A percentile compares a stretch with the other conserved stretches of the same genome.
Conservation (phyloP, 2,888 invertebrate species). For the Vanessa cardui region DNA sequence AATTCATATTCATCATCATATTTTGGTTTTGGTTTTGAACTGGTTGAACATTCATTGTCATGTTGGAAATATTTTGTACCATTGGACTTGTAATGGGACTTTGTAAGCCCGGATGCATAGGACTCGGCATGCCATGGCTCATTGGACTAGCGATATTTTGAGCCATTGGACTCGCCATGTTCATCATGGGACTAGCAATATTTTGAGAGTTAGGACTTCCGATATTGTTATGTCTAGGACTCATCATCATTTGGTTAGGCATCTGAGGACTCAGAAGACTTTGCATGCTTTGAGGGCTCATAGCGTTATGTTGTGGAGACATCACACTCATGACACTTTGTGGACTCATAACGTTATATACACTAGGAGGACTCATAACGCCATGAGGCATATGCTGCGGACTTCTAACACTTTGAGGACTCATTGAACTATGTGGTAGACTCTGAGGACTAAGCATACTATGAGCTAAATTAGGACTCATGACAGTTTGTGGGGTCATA, state of each 20-base stretch:
- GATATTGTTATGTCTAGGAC: conserved; percentile 68
- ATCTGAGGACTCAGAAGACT: conserved; percentile 76
- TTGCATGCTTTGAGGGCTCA: conserved; percentile 78
- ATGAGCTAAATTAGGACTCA: conserved; percentile 72
- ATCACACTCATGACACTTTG: conserved; percentile 79
- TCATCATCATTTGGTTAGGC: conserved; percentile 77
- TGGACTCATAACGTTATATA: conserved; percentile 76
- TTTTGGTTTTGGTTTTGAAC: conserved; percentile 53
- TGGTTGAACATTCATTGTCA: conserved; percentile 65
- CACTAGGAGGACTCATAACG: conserved; percentile 75
- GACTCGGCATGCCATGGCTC: conserved; percentile 73
- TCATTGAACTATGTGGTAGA: conserved; percentile 75
- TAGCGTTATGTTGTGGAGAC: conserved; percentile 75
- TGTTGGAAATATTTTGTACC: conserved; percentile 72
- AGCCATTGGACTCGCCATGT: conserved; percentile 71
- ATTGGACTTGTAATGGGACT: conserved; percentile 62
- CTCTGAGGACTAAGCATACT: conserved; percentile 77
- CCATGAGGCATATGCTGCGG: conserved; percentile 66
- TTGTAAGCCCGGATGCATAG: conserved; percentile 69
- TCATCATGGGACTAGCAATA: conserved; percentile 70
- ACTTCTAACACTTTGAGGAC: conserved; percentile 75
- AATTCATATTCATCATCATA: conserved; percentile 61
- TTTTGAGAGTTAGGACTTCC: conserved; percentile 58
- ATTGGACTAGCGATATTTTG: conserved; percentile 76
- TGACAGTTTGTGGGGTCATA: conserved; percentile 67